These are phyloP conservation scores for Eulemur rufifrons DNA, from an alignment of 2,113 vertebrate genomes.

Conservation along the genomic window DNA sequence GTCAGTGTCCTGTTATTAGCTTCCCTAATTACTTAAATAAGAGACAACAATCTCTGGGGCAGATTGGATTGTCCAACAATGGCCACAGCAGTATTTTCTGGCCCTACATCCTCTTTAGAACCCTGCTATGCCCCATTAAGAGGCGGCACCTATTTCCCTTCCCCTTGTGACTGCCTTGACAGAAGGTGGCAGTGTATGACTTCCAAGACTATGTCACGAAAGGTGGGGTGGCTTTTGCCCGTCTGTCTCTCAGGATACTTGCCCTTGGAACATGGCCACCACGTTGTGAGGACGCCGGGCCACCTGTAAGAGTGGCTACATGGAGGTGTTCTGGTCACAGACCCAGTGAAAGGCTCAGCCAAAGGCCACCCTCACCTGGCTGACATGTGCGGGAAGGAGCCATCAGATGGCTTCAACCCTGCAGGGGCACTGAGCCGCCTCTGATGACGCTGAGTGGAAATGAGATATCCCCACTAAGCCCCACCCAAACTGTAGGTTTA, in stretches of 20 bases:
- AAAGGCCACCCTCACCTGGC: not conserved
- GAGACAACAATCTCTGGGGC: not conserved
- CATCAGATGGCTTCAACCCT: not conserved
- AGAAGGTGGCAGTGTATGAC: not conserved
- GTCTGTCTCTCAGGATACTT: not conserved
- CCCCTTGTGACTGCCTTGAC: not conserved
- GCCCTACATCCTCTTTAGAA: not conserved
- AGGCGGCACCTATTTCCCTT: not conserved
- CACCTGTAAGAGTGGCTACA: not conserved
- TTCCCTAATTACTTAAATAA: not conserved
- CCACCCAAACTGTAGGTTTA: not conserved
- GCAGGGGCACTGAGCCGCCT: not conserved
- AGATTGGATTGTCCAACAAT: not conserved
- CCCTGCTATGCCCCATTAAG: not conserved
- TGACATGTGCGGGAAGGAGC: not conserved
- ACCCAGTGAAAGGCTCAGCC: not conserved
- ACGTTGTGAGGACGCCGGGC: not conserved
- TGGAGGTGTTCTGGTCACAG: not conserved
- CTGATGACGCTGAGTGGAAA: not conserved
- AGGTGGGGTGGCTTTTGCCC: not conserved
- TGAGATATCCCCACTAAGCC: not conserved
- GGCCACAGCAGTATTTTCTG: not conserved
- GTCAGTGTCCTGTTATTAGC: not conserved
- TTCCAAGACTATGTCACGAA: not conserved
- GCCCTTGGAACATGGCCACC: not conserved